Evolutionary conservation across 1,140 invertebrate species (phyloP).

Genomic region (Orius laevigatus): DNA sequence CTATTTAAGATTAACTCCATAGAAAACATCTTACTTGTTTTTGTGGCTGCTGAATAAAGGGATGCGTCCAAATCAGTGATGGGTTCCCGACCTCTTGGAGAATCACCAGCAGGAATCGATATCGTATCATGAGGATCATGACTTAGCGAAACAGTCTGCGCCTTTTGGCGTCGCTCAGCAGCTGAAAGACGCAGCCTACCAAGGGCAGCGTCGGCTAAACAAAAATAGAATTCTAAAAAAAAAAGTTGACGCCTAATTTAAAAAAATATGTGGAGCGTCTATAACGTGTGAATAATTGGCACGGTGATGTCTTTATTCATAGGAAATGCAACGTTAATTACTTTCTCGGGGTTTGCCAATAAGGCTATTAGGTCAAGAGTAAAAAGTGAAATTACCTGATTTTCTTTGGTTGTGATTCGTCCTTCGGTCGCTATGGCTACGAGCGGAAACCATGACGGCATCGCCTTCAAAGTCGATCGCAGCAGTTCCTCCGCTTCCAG

Average conservation of each 20-base stretch:
- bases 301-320: too few species aligned
- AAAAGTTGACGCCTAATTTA: too few species aligned
- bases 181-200: conserved; percentile 16
- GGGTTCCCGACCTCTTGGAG: conserved; percentile 19
- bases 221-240: too few species aligned
- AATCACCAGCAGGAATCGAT: conserved; percentile 10
- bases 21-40: conserved; percentile 10
- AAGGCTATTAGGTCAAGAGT: conserved; percentile 19
- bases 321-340: too few species aligned
- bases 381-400: conserved; percentile 16
- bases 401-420: conserved; percentile 23
- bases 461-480: conserved; percentile 34
- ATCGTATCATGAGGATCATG: conserved; percentile 17
- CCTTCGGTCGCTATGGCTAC: conserved; percentile 26
- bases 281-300: too few species aligned
- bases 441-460: conserved; percentile 32
- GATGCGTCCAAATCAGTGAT: conserved; percentile 23
- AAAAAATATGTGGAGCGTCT: too few species aligned
- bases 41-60: conserved; percentile 19
- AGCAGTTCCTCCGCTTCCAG: conserved; percentile 19
- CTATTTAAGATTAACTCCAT: not conserved
- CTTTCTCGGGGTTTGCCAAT: too few species aligned
- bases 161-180: conserved; percentile 13
- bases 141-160: conserved; percentile 18
- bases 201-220: conserved; percentile 18